Evolutionary conservation across 1,140 invertebrate genomes (phyloP), one percentile per base, ranked within the genome.

Genomic region (Artemia franciscana): DNA sequence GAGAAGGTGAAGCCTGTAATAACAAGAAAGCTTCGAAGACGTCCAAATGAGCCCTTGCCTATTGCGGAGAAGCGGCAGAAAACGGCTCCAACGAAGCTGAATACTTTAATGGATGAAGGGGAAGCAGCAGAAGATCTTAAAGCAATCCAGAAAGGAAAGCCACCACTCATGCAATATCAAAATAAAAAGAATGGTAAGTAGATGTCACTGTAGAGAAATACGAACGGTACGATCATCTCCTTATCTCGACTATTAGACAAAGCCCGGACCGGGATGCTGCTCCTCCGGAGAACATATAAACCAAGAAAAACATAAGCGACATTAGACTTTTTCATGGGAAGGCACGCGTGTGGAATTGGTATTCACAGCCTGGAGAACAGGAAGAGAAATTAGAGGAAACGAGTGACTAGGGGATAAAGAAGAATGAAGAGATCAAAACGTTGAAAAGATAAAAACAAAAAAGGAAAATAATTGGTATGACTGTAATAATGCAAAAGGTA

Each of bases 31-130:
- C 73, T 96, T 21, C 76, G 93, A 4, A 76, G 92, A 63, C 77
- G 93, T 57, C 90, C 91, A 0, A 95, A 96, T 74, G 91, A 96
- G 71, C 91, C 91, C 0, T 78, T 88, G 12, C 91, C 91, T 4
- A 63, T 75, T 5, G 63, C 75, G 51, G 57, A 81, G 82, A 71
- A 93, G 84, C 65, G 78, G 26, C 74, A 78, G 67, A 77, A 78
- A 71, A 83, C 86, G 28, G 82, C 88, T 0, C 79, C 83, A 24
- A 84, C 86, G 28, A 85, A 90, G 65, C 76, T 94, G 0, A 88
- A 87, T 65, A 88, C 87, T 71, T 73, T 85, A 18, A 73, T 95
- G 60, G 90, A 93, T 68, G 90, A 96, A 64, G 83, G 84, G 67
- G 88, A 92, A 66, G 84, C 95, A 59, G 84, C 90, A 62, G 82